Percentiles rank a stretch among this genome's conserved stretches.
Evolutionary conservation across 1,140 invertebrate species (phyloP).

Genomic region (Plutomurus gul): DNA sequence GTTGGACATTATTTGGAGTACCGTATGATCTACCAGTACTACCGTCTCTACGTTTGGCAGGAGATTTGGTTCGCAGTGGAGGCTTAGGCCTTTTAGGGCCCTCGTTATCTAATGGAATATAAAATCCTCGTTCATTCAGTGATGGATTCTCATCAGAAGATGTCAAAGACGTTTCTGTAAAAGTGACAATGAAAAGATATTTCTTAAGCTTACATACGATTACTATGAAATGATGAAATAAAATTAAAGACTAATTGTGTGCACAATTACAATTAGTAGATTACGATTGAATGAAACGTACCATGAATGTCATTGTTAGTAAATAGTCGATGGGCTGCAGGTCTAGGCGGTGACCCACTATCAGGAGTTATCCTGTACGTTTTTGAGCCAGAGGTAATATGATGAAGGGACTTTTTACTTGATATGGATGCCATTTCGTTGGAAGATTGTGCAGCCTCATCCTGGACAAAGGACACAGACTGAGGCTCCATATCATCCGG

Average conservation of each 20-base stretch:
- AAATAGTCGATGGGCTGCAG: constrained; percentile 49
- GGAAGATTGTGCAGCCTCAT: constrained; percentile 45
- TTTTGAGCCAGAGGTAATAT: constrained; percentile 80
- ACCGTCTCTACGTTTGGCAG: constrained; percentile 43
- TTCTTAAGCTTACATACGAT: too few relatives aligned
- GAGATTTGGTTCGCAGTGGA: constrained; percentile 71
- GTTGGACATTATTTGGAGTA: neutral
- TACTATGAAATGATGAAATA: too few relatives aligned
- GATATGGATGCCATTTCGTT: constrained; percentile 42
- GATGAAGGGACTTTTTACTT: constrained; percentile 64
- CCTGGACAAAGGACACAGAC: constrained; percentile 76
- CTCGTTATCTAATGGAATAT: constrained; percentile 85
- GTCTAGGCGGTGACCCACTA: constrained; percentile 51
- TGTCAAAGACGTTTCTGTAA: constrained; percentile 45
- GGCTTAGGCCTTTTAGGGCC: constrained; percentile 86
- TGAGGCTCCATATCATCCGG: constrained; percentile 86
- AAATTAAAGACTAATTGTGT: neutral
- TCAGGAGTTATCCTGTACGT: constrained; percentile 74
- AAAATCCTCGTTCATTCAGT: constrained; percentile 81
- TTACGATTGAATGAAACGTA: neutral
- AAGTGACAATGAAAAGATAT: too few relatives aligned
- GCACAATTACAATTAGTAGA: neutral
- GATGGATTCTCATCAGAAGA: constrained; percentile 47
- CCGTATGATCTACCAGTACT: constrained; percentile 39
- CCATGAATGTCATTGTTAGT: constrained; percentile 8